Base-by-base conservation (phyloP, 1,140 invertebrate species). In the Bombus affinis region DNA sequence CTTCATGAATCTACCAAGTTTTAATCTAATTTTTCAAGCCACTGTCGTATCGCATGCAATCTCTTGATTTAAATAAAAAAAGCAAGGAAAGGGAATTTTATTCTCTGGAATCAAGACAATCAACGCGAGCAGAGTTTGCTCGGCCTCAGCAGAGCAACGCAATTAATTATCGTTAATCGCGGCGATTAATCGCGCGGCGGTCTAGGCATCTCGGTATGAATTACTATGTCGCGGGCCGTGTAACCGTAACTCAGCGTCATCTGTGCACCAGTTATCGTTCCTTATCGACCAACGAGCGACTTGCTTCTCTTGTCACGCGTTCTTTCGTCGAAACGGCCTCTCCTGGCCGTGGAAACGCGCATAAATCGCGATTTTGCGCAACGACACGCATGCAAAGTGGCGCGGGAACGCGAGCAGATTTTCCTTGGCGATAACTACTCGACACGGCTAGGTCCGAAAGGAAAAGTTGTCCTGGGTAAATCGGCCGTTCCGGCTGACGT, bases 101-200 rank as follows among this genome's bases (percentile, higher is more conserved):
- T 65, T 59, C n/a, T 32, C 13, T 18, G 15, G 65, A 32, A 66
- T n/a, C 65, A 32, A n/a, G 65, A 32, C n/a, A 68, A 76, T 85
- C 83, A 86, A 86, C 75, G 79, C 37, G 78, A 89, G 78, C 84
- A 82, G 79, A 68, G 68, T 70, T 88, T 81, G 86, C 82, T 87
- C 91, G 70, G 73, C 72, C 83, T 83, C 35, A 71, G 79, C 65
- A 47, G 73, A 44, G 81, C 89, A 88, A 84, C 84, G 90, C 92
- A 93, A 93, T 93, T 93, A 93, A 94, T 94, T 93, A 94, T 92
- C 91, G 91, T 93, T 93, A 93, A 93, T 94, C 93, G 91, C 78
- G 81, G 85, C 89, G 93, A 94, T 94, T 93, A 93, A 93, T 94
- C 92, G 91, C 75, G 15, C 78, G 57, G 79, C 74, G 74, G 71